A percentile compares a stretch with the other conserved stretches of the same genome.
Evolutionary conservation across 2,797 vertebrate species (phyloP).

Genomic region (Eulemur coronatus): DNA sequence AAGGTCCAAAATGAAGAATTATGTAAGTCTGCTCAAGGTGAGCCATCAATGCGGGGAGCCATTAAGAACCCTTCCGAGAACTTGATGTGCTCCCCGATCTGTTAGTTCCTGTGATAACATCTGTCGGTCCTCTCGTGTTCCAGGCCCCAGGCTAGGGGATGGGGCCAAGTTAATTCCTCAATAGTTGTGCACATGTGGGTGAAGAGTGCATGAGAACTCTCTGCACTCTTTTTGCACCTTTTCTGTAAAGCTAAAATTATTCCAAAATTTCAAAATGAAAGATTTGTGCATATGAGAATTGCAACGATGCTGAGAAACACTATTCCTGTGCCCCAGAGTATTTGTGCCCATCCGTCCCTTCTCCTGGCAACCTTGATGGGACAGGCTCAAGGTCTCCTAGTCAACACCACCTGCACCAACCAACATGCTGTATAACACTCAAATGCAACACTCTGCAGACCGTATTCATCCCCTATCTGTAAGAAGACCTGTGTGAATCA

Average conservation of each 20-base stretch:
- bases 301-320: neutral
- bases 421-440: neutral
- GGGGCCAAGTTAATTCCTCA: neutral
- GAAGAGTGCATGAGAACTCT: neutral
- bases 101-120: neutral
- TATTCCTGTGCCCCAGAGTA: neutral
- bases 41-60: neutral
- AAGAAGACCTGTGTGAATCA: neutral
- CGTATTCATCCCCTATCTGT: fast-evolving
- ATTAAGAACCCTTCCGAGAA: neutral
- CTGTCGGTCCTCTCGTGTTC: neutral
- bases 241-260: neutral
- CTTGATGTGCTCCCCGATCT: fast-evolving
- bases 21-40: neutral
- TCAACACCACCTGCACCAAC: fast-evolving
- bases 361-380: neutral
- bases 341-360: neutral
- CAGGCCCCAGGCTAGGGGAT: neutral
- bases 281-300: neutral
- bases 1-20: neutral
- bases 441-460: neutral
- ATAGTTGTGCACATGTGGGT: neutral
- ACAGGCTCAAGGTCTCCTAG: neutral
- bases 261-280: neutral
- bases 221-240: neutral